Evolutionary conservation across 2,797 vertebrate species (phyloP).

Genomic region (Tragopan temminckii): DNA sequence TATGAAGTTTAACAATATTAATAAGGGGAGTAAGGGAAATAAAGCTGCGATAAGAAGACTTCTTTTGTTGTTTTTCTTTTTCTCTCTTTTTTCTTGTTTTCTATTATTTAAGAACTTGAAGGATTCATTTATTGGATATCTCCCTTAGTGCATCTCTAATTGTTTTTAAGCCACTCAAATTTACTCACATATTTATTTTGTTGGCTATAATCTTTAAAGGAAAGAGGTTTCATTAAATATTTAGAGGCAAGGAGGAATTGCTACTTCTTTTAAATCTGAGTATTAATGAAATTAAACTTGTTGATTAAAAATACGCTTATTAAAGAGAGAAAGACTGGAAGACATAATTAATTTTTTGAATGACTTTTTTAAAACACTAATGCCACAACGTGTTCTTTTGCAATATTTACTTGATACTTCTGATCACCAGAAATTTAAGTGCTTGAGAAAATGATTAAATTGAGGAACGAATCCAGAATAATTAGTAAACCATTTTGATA

Average conservation of each 20-base stretch:
- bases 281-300: neutral
- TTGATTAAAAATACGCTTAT: neutral
- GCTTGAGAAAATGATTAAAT: neutral
- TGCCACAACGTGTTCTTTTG: neutral
- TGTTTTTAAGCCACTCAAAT: neutral
- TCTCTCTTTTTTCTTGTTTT: neutral
- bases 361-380: neutral
- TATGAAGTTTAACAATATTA: neutral
- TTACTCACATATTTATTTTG: neutral
- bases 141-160: neutral
- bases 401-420: neutral
- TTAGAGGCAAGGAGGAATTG: neutral
- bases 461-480: neutral
- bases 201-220: neutral
- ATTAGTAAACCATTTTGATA: neutral
- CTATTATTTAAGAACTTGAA: neutral
- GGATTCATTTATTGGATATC: neutral
- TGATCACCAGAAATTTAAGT: neutral
- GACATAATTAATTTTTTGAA: neutral
- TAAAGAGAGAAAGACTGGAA: neutral
- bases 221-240: neutral
- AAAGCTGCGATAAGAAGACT: too few relatives aligned
- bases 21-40: neutral
- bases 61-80: neutral
- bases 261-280: neutral